Evolutionary conservation across 2,888 invertebrate species (phyloP), one percentile per base, ranked within the genome.

Genomic region (Argyresthia goedartella): DNA sequence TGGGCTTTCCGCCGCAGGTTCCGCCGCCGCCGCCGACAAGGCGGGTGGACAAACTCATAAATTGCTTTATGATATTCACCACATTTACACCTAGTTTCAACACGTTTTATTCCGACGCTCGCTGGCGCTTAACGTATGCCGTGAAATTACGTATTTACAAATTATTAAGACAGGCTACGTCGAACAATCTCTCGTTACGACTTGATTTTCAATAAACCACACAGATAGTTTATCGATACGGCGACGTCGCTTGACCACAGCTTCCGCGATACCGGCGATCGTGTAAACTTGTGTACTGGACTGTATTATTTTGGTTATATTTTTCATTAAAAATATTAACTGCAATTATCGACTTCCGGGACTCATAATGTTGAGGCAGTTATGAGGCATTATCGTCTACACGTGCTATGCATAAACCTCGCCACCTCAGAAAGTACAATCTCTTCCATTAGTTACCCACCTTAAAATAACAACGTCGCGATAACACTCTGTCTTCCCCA

Each of bases 101-200:
- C 63, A 68, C 69, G 60, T 71, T 73, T 69, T 73, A 71, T 69
- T 71, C 71, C 67, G 64, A 67, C 63, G 69, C 63, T 65, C 64
- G 67, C 60, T 49, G 62, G 70, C 60, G 71, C 73, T 71, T 69
- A 71, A 67, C 68, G 67, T 64, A 65, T 62, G 66, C 73, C 73
- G 70, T 73, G 72, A 71, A 73, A 73, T 69, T 69, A 75, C 69
- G 70, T 80, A 76, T 80, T 76, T 78, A 79, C 73, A 75, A 71
- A 74, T 74, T 73, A 78, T 76, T 72, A 76, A 67, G 69, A 71
- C 61, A 71, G 67, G 66, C 67, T 61, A 71, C 68, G 69, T 74
- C 74, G 79, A 77, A 81, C 76, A 73, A 66, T 66, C 65, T 63
- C 61, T 67, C 66, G 76, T 81, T 76, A 81, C 72, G 70, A 69